Base-by-base conservation (phyloP, 2,888 invertebrate genomes). In the Chalcis sispes region DNA sequence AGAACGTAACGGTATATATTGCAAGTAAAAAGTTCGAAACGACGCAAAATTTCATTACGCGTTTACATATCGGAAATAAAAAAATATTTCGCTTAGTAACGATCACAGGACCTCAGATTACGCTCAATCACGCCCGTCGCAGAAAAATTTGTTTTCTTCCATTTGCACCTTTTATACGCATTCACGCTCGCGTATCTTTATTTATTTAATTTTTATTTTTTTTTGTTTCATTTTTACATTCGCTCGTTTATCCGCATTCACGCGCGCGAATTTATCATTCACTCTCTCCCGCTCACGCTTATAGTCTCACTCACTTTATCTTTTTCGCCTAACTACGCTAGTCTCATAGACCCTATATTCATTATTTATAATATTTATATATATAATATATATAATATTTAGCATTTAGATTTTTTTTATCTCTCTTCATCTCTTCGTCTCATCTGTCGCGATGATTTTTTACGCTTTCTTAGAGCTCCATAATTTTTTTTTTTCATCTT, bases 81-180 rank as follows among this genome's bases (percentile, higher is more conserved):
- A 88, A 88, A 88, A 88, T 87, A 88, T 88, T 87, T 88, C 85
- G 87, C 86, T 87, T 87, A 87, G 71, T 88, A 88, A 88, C 87
- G 88, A 89, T 89, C 88, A 88, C 88, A 88, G 88, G 87, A 87
- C 88, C 88, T 89, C 88, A 86, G 88, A 89, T 88, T 87, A 88
- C 85, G 71, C 85, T 86, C 87, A 88, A 85, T 85, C 87, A 85
- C 85, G 85, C 86, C 82, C 80, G 78, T 80, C 75, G 77, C 80
- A 81, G 80, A 84, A 73, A 72, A 79, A 73, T 73, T 70, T 78
- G 36, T 80, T 70, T 40, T 65, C 78, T 69, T 69, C 5, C 80
- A 73, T 79, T 72, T 77, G 75, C 69, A 77, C 79, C 69, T 62
- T 15, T 56, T 81, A 76, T 74, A 81, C 79, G 66, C 79, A 79